A percentile compares a stretch with the other conserved stretches of the same genome.
Conservation (phyloP, 2,888 invertebrate genomes). For the Drosophila kokeensis region DNA sequence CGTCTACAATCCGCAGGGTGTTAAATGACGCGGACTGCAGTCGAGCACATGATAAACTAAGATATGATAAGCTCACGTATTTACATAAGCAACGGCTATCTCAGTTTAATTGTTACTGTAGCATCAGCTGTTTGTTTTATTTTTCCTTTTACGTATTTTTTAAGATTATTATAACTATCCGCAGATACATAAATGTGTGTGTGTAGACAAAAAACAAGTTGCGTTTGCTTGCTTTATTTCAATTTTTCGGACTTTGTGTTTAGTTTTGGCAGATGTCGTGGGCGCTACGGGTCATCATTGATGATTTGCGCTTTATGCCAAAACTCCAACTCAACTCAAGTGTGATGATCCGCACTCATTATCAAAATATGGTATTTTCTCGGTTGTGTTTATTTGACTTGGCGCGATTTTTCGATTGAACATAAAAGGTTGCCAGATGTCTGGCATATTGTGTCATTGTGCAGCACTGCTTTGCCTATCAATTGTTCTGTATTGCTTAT, state of each 20-base stretch:
- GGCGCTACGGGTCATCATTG: conserved; percentile 24
- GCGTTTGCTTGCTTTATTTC: background rate
- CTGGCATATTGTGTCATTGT: background rate
- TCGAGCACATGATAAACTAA: conserved; percentile 12
- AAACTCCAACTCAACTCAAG: conserved; percentile 4
- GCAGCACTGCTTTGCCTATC: conserved; percentile 6
- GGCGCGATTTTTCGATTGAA: conserved; percentile 7
- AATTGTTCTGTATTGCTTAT: conserved; percentile 10
- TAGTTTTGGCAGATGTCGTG: conserved; percentile 30
- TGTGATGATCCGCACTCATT: conserved; percentile 7
- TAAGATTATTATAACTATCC: conserved; percentile 29
- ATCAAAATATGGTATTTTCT: background rate
- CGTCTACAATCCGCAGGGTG: conserved; percentile 72
- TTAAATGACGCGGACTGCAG: conserved; percentile 31
- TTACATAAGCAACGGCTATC: conserved; percentile 25
- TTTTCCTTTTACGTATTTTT: conserved; percentile 23
- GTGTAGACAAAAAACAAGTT: conserved; percentile 33
- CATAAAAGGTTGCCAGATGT: conserved; percentile 28
- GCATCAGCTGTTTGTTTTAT: conserved; percentile 42
- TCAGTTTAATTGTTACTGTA: conserved; percentile 10
- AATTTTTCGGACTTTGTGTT: conserved; percentile 30
- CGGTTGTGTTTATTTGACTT: background rate
- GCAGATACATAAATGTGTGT: conserved; percentile 2
- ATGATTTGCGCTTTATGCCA: conserved; percentile 9
- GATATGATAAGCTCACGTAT: conserved; percentile 40